Percentiles rank a stretch among this genome's conserved stretches.
Conservation (phyloP, 2,113 vertebrate genomes). For the Dryoscopus gambensis region DNA sequence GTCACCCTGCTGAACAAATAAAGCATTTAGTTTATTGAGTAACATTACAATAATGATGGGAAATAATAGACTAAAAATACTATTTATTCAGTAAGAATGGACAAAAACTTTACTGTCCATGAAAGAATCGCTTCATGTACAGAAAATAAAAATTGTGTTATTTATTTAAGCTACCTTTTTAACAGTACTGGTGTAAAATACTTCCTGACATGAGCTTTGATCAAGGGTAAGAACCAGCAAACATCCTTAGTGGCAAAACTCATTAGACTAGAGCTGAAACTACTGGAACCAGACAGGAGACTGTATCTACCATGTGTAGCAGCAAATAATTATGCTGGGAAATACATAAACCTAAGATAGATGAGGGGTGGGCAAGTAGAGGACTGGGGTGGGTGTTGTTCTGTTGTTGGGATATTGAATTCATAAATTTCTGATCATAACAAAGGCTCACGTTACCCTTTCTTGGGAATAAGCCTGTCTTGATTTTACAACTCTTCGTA, state of each 20-base stretch:
- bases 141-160: constrained; percentile 2
- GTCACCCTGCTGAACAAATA: constrained; percentile 67
- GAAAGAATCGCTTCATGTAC: constrained; percentile 13
- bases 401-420: background rate
- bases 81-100: constrained; percentile 62
- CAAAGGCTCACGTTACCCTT: background rate
- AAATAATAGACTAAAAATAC: constrained; percentile 67
- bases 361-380: background rate
- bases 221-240: background rate
- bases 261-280: background rate
- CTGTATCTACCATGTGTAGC: background rate
- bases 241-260: background rate
- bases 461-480: background rate
- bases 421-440: background rate
- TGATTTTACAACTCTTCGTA: background rate
- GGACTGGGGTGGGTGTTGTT: background rate
- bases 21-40: constrained; percentile 71
- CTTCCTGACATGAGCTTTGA: constrained; percentile 1
- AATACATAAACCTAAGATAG: background rate
- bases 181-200: background rate
- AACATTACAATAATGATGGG: constrained; percentile 61
- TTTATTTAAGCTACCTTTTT: constrained; percentile 34
- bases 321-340: background rate
- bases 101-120: constrained; percentile 56
- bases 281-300: background rate